Conservation (phyloP, 2,888 invertebrate genomes). For the Rambutsinella grinnellia region DNA sequence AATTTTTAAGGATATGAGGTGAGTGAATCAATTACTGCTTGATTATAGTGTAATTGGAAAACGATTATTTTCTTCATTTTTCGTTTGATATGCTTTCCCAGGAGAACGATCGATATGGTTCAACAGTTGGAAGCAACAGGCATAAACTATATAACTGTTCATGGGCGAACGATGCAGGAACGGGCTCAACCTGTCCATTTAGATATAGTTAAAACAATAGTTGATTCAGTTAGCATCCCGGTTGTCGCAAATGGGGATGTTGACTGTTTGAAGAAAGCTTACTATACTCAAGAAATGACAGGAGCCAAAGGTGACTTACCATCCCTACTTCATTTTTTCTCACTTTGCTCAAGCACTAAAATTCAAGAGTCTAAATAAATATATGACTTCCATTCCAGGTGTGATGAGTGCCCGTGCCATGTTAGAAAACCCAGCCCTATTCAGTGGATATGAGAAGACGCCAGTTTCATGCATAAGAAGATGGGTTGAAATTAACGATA, state of each 20-base stretch:
- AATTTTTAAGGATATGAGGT: constrained; percentile 78
- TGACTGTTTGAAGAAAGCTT: constrained; percentile 80
- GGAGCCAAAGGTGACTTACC: constrained; percentile 70
- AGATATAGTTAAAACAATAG: constrained; percentile 79
- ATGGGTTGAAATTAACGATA: constrained; percentile 78
- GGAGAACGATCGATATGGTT: constrained; percentile 83
- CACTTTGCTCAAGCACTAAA: neutral
- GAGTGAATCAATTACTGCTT: constrained; percentile 45
- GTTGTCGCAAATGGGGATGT: constrained; percentile 95
- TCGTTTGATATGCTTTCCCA: constrained; percentile 60
- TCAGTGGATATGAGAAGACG: constrained; percentile 79
- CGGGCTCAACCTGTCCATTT: constrained; percentile 79
- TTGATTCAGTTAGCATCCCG: constrained; percentile 81
- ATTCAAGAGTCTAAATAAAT: no score
- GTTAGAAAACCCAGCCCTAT: constrained; percentile 91
- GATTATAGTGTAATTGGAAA: neutral
- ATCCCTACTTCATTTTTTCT: constrained; percentile 1
- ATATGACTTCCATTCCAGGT: constrained; percentile 70
- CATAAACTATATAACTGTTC: constrained; percentile 89
- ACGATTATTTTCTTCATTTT: neutral
- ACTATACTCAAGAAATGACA: constrained; percentile 76
- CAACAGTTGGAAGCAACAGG: constrained; percentile 86
- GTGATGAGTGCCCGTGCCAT: constrained; percentile 95
- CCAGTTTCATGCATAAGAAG: constrained; percentile 83
- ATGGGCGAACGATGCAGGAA: constrained; percentile 90